A percentile compares a stretch with the other conserved stretches of the same genome.
Evolutionary conservation across 2,797 vertebrate genomes (phyloP).

Genomic region (Ctenochaetus hawaiiensis): DNA sequence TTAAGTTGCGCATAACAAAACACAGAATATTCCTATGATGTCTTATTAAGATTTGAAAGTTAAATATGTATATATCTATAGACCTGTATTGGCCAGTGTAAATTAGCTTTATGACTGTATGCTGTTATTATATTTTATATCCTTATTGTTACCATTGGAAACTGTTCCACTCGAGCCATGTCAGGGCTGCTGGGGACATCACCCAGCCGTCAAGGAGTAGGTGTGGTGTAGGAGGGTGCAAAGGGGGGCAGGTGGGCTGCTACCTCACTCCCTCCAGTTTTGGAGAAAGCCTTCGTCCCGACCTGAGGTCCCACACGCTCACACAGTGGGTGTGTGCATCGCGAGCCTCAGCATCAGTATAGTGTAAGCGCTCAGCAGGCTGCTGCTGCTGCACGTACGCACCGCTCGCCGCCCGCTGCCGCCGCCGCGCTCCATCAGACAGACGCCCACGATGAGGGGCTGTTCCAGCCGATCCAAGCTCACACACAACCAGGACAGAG

Average conservation of each 20-base stretch:
- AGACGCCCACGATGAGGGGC: constrained; percentile 84
- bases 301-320: constrained; percentile 19
- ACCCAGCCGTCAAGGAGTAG: constrained; percentile 32
- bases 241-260: constrained; percentile 54
- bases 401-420: constrained; percentile 21
- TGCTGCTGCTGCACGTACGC: background rate
- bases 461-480: constrained; percentile 80
- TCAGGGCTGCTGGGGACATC: constrained; percentile 12
- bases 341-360: constrained; percentile 61
- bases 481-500: constrained; percentile 68
- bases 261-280: constrained; percentile 42
- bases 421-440: constrained; percentile 62
- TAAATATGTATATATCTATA: background rate
- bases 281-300: constrained; percentile 36
- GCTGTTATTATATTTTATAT: background rate
- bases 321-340: constrained; percentile 51
- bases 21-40: background rate
- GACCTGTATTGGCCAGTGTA: background rate
- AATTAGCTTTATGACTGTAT: too few species aligned
- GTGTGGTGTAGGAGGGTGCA: constrained; percentile 30
- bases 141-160: constrained; percentile 23
- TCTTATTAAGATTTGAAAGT: background rate
- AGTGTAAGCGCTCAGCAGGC: too few species aligned
- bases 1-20: background rate
- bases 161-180: background rate